Conservation (phyloP, 2,888 invertebrate genomes). For the Timema cristinae region DNA sequence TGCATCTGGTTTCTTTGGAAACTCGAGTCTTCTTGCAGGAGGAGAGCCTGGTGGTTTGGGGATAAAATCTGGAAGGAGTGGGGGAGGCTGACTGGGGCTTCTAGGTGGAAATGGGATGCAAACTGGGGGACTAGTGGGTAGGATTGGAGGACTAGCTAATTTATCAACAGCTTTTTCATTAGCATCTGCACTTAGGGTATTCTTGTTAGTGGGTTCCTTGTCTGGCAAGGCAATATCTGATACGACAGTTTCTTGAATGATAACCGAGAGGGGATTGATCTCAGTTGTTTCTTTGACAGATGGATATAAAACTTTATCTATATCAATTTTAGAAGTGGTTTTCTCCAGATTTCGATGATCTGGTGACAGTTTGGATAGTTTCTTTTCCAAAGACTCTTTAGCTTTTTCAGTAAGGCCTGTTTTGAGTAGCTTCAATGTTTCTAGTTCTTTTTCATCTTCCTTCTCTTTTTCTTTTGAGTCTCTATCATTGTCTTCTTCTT, state of each 20-base stretch:
- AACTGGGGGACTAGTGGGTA: slow-evolving; percentile 11
- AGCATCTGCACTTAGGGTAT: background rate
- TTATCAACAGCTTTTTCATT: slow-evolving; percentile 4
- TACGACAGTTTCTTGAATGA: slow-evolving; percentile 14
- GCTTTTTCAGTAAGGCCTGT: slow-evolving; percentile 66
- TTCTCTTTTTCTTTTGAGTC: slow-evolving; percentile 53
- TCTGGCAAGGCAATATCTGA: slow-evolving; percentile 29
- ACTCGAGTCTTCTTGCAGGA: slow-evolving; percentile 18
- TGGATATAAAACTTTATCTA: background rate
- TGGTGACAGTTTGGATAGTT: slow-evolving; percentile 38
- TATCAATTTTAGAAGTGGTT: slow-evolving; percentile 5
- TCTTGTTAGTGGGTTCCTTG: slow-evolving; percentile 20
- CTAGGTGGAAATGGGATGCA: slow-evolving; percentile 16
- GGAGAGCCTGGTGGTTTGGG: slow-evolving; percentile 29
- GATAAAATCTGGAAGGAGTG: slow-evolving; percentile 22
- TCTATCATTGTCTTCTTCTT: slow-evolving; percentile 52
- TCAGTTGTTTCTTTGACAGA: slow-evolving; percentile 15
- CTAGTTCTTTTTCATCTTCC: slow-evolving; percentile 63
- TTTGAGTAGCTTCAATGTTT: slow-evolving; percentile 61
- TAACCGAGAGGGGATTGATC: background rate
- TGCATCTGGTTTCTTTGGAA: slow-evolving; percentile 11
- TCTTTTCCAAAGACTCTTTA: slow-evolving; percentile 62
- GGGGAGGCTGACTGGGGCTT: slow-evolving; percentile 18
- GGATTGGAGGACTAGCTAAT: background rate
- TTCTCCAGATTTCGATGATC: slow-evolving; percentile 11